Conservation (phyloP, 2,797 vertebrate genomes). For the Sebastes ruberrimus region DNA sequence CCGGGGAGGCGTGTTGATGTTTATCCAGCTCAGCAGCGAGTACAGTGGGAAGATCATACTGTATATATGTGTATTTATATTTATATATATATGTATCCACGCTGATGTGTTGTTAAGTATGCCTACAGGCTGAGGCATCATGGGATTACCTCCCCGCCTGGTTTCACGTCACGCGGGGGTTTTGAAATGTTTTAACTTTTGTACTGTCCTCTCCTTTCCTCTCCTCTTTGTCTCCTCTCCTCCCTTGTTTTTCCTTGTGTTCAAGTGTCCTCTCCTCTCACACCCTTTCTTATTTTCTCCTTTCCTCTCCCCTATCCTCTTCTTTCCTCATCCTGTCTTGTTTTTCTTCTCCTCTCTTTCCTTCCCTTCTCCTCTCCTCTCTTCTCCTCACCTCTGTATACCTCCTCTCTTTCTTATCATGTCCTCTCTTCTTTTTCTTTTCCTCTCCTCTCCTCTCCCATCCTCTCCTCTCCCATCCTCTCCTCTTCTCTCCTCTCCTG, state of each 20-base stretch:
- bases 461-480: not conserved
- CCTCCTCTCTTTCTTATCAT: too few species aligned
- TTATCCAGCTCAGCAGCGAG: not conserved
- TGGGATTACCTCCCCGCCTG: not conserved
- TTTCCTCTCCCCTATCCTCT: not conserved
- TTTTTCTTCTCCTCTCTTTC: too few species aligned
- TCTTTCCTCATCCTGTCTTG: not conserved
- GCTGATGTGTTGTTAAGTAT: not conserved
- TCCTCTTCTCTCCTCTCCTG: too few species aligned
- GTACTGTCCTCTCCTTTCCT: not conserved
- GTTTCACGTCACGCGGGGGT: not conserved
- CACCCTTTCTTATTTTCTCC: too few species aligned
- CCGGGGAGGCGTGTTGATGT: not conserved
- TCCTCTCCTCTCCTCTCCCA: fast-evolving
- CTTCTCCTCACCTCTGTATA: too few species aligned
- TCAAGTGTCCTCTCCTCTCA: not conserved
- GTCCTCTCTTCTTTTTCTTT: not conserved
- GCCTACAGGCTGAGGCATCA: not conserved
- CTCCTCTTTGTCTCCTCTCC: not conserved
- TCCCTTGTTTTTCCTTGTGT: not conserved
- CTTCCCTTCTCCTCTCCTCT: not conserved
- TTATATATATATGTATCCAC: not conserved
- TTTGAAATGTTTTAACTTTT: not conserved
- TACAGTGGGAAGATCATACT: not conserved
- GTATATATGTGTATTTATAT: not conserved